phyloP scores from a whole-genome alignment of 2,797 vertebrate genomes.

The Ceyx erithaca region DNA sequence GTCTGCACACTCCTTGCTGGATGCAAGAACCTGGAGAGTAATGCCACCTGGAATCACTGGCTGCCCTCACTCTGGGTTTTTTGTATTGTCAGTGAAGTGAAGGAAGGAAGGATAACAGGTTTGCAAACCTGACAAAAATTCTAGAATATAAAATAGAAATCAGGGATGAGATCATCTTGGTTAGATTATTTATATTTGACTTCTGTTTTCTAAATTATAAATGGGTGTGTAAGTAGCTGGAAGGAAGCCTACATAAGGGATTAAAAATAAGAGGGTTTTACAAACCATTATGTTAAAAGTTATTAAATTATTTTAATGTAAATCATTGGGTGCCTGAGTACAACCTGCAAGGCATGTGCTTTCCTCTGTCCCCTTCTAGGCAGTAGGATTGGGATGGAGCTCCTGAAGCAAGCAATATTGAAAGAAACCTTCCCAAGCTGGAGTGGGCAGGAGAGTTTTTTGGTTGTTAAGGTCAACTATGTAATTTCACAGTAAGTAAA shows the following conservation, averaged over 20 bases:
- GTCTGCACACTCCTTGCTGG: not conserved
- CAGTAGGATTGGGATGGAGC: constrained; percentile 54
- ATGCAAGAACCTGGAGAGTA: not conserved
- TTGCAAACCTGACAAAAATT: not conserved
- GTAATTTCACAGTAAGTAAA: constrained; percentile 73
- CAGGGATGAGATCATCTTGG: not conserved
- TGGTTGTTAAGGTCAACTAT: constrained; percentile 59
- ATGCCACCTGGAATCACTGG: not conserved
- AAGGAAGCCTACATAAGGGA: not conserved
- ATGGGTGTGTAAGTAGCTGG: not conserved
- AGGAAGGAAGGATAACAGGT: not conserved
- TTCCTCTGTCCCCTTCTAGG: constrained; percentile 39
- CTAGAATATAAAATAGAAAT: not conserved
- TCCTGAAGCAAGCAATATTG: constrained; percentile 57
- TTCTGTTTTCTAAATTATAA: not conserved
- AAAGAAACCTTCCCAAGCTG: constrained; percentile 65
- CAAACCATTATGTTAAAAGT: not conserved
- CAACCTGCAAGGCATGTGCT: not conserved
- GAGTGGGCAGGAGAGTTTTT: constrained; percentile 67
- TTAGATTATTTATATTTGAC: not conserved
- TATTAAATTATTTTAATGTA: not conserved
- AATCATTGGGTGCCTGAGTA: not conserved
- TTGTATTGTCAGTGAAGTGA: not conserved
- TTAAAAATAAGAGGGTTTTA: not conserved
- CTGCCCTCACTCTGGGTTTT: not conserved